Conservation (phyloP, 2,797 vertebrate genomes). For the Alfaro cultratus region DNA sequence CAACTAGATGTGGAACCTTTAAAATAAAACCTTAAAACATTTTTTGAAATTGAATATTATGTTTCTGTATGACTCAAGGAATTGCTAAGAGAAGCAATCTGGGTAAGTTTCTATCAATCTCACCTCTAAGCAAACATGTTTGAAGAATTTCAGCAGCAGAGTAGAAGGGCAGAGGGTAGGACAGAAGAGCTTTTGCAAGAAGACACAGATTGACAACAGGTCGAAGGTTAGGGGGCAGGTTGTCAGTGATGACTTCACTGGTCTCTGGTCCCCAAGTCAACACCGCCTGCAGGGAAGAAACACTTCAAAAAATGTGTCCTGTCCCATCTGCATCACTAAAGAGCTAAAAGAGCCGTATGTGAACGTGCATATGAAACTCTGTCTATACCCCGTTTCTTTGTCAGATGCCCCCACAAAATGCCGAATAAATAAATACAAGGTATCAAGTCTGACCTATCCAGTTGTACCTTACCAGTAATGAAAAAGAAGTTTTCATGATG, state of each 20-base stretch:
- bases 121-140: constrained; percentile 64
- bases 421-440: neutral
- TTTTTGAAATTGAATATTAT: neutral
- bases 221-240: constrained; percentile 80
- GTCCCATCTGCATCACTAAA: constrained; percentile 3
- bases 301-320: constrained; percentile 2
- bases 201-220: constrained; percentile 83
- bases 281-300: constrained; percentile 69
- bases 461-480: constrained; percentile 72
- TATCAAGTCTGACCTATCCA: neutral
- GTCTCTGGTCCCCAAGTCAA: constrained; percentile 83
- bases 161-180: constrained; percentile 86
- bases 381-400: neutral
- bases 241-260: constrained; percentile 86
- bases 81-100: neutral
- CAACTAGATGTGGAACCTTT: neutral
- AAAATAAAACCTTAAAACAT: neutral
- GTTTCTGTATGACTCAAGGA: neutral
- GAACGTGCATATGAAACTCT: neutral
- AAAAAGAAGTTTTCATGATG: constrained; percentile 83
- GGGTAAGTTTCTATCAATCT: constrained; percentile 5
- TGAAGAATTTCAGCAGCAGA: constrained; percentile 82
- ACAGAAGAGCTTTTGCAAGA: constrained; percentile 82
- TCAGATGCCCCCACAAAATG: neutral
- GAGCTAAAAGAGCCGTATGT: neutral